Evolutionary conservation across 2,888 invertebrate genomes (phyloP), one percentile per base, ranked within the genome.

Genomic region (Megamerina dolium): DNA sequence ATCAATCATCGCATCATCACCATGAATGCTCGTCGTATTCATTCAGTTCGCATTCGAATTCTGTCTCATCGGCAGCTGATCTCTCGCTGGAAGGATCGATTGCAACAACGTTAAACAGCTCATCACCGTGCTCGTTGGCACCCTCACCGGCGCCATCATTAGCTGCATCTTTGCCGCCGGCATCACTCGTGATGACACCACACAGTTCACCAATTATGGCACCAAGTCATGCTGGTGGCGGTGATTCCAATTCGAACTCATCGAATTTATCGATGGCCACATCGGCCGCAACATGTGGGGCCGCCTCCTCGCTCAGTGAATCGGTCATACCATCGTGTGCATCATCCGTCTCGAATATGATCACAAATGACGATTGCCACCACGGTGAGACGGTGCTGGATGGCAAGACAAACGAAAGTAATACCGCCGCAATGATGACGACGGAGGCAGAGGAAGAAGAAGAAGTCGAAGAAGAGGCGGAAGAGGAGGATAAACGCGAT

Each of bases 101-200:
- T 9, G 62, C 66, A 0, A 60, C 64, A 2, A 76, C 57, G 64
- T 72, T 60, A 61, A 75, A 50, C 59, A 74, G 54, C 68, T 73
- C 61, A 63, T 74, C 45, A 59, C 75, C 67, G 60, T 72, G 5
- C 58, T 74, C 46, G 73, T 74, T 51, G 69, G 72, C 26, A 68
- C 59, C 58, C 57, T 75, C 38, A 57, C 51, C 56, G 6, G 53
- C 57, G 17, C 57, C 54, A 2, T 60, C 59, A 12, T n/a, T n/a
- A n/a, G n/a, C n/a, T n/a, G n/a, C n/a, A n/a, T n/a, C n/a, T n/a
- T n/a, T n/a, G n/a, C n/a, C n/a, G n/a, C 52, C 31, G 14, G 6
- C 29, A 5, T 32, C 41, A 12, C 33, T 45, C n/a, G 37, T 43
- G 10, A 38, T 35, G 6, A 51, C 52, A 17, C 49, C 50, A 19